A percentile compares a stretch with the other conserved stretches of the same genome.
Conservation (phyloP, 2,888 invertebrate species). For the Ditylenchus weischeri region DNA sequence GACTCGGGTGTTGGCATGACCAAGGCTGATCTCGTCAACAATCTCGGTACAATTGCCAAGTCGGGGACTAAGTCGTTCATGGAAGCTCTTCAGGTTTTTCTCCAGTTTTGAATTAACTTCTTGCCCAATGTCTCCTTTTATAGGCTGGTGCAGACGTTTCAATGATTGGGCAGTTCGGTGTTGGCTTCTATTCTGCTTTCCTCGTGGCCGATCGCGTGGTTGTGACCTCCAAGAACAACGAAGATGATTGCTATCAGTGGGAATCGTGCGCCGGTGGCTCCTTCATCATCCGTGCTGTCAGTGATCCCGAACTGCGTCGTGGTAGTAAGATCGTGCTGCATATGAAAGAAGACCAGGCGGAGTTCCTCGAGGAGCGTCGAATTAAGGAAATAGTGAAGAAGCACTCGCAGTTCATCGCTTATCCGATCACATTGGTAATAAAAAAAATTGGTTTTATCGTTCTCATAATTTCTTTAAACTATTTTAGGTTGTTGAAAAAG, state of each 20-base stretch:
- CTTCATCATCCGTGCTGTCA: conserved; percentile 74
- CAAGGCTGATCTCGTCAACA: conserved; percentile 96
- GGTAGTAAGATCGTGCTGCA: conserved; percentile 90
- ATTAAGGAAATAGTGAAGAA: conserved; percentile 97
- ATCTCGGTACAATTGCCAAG: conserved; percentile 95
- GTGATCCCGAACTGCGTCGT: conserved; percentile 63
- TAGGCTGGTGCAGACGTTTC: conserved; percentile 94
- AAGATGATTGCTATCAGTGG: conserved; percentile 96
- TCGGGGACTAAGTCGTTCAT: conserved; percentile 99
- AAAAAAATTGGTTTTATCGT: too few species aligned
- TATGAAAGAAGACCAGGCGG: conserved; percentile 90
- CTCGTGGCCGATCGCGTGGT: conserved; percentile 81
- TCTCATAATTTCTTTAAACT: too few species aligned
- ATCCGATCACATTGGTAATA: conserved; percentile 83
- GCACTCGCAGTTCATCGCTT: conserved; percentile 97
- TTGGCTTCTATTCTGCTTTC: conserved; percentile 98
- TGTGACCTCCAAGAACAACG: conserved; percentile 90
- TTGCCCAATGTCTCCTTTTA: conserved; percentile 22
- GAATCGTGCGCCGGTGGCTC: conserved; percentile 97
- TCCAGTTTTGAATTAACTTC: conserved; percentile 1
- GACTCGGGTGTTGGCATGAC: conserved; percentile 86
- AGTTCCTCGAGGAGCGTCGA: conserved; percentile 88
- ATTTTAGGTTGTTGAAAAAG: conserved; percentile 78
- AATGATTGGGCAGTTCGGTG: conserved; percentile 99
- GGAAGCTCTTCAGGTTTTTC: conserved; percentile 80